Percentiles rank a stretch among this genome's conserved stretches.
These are phyloP conservation scores for Anguilla obscura DNA, from an alignment of 2,797 vertebrate genomes.

Conservation along the genomic window DNA sequence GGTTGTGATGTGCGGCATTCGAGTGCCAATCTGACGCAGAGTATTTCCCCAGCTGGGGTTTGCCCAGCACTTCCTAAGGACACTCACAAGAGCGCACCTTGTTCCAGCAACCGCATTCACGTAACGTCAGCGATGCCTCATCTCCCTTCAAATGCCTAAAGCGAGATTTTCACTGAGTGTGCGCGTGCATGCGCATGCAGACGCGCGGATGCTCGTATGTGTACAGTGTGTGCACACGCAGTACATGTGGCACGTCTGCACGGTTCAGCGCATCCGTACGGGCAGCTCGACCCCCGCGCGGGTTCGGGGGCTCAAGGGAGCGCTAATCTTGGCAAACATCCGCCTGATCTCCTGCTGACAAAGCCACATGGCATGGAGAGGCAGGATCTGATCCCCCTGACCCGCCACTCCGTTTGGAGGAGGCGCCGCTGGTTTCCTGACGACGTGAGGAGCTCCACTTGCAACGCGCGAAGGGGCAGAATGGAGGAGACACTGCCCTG, in stretches of 20 bases:
- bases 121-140: not conserved
- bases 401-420: not conserved
- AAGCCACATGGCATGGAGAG: constrained; percentile 10
- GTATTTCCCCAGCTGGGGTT: constrained; percentile 27
- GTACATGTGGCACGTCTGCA: no score
- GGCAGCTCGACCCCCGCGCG: constrained; percentile 22
- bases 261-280: constrained; percentile 43
- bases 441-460: not conserved
- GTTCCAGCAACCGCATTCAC: not conserved
- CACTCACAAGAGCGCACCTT: not conserved
- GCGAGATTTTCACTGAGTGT: not conserved
- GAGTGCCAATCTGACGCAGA: constrained; percentile 50
- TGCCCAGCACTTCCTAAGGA: constrained; percentile 4
- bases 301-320: constrained; percentile 40
- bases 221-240: not conserved
- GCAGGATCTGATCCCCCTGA: constrained; percentile 24
- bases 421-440: not conserved
- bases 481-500: not conserved
- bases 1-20: constrained; percentile 56
- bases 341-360: constrained; percentile 13
- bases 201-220: not conserved
- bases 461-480: not conserved
- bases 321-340: constrained; percentile 35
- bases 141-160: not conserved
- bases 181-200: not conserved